phyloP scores from a whole-genome alignment of 2,113 vertebrate species.

The Tachysurus fulvidraco region DNA sequence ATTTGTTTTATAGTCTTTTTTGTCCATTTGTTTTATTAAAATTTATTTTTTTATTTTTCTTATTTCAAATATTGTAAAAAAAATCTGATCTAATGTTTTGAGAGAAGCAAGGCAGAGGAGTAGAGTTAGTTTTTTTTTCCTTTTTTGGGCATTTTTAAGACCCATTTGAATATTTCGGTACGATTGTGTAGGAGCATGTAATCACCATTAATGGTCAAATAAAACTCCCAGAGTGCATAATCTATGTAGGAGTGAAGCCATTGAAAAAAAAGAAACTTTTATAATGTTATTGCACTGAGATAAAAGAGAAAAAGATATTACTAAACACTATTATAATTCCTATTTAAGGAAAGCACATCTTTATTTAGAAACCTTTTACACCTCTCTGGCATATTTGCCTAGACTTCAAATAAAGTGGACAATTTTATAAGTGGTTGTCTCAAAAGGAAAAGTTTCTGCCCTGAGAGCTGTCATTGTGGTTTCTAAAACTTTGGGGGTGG shows the following conservation, averaged over 20 bases:
- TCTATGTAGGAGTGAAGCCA: constrained; percentile 29
- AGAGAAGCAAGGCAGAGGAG: neutral
- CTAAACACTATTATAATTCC: too few relatives aligned
- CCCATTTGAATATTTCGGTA: constrained; percentile 30
- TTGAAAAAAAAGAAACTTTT: constrained; percentile 12
- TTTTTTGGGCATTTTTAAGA: neutral
- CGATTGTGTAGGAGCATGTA: neutral
- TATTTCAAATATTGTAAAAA: neutral
- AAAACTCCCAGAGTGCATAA: constrained; percentile 8
- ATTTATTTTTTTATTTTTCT: neutral
- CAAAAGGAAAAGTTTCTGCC: neutral
- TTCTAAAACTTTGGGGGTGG: neutral
- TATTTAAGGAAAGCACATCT: constrained; percentile 28
- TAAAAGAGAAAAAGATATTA: constrained; percentile 6
- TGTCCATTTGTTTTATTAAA: neutral
- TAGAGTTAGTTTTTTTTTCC: neutral
- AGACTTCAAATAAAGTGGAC: constrained; percentile 27
- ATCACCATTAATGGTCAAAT: constrained; percentile 28
- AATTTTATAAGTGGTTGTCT: constrained; percentile 33
- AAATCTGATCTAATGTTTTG: neutral
- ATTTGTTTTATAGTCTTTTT: neutral
- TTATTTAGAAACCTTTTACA: constrained; percentile 49
- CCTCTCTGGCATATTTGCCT: constrained; percentile 11
- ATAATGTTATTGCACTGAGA: constrained; percentile 36
- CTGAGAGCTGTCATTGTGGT: neutral